Percentiles rank a stretch among this genome's conserved stretches.
Conservation (phyloP, 2,888 invertebrate species). For the Galerucella calmariensis region DNA sequence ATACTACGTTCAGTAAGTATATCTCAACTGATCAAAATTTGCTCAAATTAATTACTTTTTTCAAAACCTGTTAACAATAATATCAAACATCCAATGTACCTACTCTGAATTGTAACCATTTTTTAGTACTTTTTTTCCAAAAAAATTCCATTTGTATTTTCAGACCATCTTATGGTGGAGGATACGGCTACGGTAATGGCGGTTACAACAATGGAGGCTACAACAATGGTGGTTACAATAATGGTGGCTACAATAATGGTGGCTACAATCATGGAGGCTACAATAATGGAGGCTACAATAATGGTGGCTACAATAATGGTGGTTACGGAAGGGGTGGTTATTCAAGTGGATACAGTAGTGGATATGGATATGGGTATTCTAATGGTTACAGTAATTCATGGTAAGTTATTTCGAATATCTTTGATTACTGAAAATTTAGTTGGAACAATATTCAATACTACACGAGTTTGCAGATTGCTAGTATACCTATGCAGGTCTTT, state of each 20-base stretch:
- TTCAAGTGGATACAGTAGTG: constrained; percentile 27
- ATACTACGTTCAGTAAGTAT: constrained; percentile 4
- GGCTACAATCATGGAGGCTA: neutral
- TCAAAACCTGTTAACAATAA: no score
- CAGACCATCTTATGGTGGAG: neutral
- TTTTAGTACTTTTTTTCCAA: no score
- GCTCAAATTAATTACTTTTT: no score
- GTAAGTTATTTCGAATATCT: neutral
- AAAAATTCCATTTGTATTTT: neutral
- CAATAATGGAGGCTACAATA: neutral
- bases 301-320: neutral
- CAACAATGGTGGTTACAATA: neutral
- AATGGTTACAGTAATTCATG: constrained; percentile 26
- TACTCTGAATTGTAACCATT: no score
- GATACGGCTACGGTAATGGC: neutral
- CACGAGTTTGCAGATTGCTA: no score
- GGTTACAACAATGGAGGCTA: neutral
- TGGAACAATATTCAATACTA: no score
- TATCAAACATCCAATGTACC: no score
- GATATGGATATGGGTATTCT: constrained; percentile 30
- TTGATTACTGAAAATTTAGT: no score
- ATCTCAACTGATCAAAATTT: neutral
- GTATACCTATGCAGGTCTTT: no score
- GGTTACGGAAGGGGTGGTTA: constrained; percentile 2
- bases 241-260: neutral